Evolutionary conservation across 2,888 invertebrate genomes (phyloP), one percentile per base, ranked within the genome.

Genomic region (Hemistola chrysoprasaria): DNA sequence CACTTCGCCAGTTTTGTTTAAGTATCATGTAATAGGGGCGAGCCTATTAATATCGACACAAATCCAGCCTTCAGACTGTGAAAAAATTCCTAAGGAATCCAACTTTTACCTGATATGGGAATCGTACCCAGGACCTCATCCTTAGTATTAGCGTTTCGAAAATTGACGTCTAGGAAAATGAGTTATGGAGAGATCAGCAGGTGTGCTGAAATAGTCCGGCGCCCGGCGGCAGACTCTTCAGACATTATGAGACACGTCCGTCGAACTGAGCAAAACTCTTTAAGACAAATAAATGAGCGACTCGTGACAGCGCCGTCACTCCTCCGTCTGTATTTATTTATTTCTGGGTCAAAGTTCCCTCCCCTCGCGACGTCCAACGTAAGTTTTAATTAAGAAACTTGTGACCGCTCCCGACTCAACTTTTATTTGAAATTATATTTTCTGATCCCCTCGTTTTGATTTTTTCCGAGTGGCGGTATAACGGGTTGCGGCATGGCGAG

Each of bases 381-480:
- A 90, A 90, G 89, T 90, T 90, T 90, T 90, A 89, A 90, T 89
- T 89, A 90, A 89, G 87, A 89, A 90, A 90, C 89, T 89, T 90
- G 87, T 79, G 86, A 83, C 85, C 80, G 84, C 76, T 71, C 72
- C 69, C 64, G 69, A 73, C 78, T 80, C 65, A 81, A 87, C 80
- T 87, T 87, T 85, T 85, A 85, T 86, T 87, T 85, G 72, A 84
- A 85, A 87, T 86, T 85, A 85, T 87, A 85, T 86, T 86, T 85
- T 81, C 77, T 75, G 78, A 81, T 77, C 78, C 75, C 74, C 68
- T 71, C 76, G 71, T 77, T 79, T 78, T 76, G 74, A 75, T 81
- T 82, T 82, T 79, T 79, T 74, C 63, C 70, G 62, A 65, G 67
- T 65, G 65, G 60, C 59, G 62, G 69, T 71, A 73, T 76, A 83